These are phyloP conservation scores for Falco novaeseelandiae DNA, from an alignment of 2,797 vertebrate species.

Conservation along the genomic window DNA sequence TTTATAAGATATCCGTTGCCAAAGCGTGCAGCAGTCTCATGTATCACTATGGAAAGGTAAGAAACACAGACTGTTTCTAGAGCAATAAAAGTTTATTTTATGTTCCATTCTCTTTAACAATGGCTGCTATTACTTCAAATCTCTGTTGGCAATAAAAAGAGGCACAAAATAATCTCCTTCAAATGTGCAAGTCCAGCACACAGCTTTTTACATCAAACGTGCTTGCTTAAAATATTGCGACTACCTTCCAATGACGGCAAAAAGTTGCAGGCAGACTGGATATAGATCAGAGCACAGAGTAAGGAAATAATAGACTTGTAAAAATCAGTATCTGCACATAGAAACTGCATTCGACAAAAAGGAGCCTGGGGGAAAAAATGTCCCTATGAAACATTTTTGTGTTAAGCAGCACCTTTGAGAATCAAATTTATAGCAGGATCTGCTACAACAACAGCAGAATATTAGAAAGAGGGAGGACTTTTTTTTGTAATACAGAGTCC, in stretches of 20 bases:
- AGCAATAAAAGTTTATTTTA: constrained; percentile 43
- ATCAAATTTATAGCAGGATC: neutral
- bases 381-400: neutral
- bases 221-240: neutral
- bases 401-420: neutral
- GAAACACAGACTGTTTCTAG: neutral
- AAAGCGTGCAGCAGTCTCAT: neutral
- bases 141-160: constrained; percentile 26
- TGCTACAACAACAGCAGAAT: neutral
- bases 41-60: constrained; percentile 6
- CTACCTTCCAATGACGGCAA: neutral
- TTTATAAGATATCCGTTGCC: neutral
- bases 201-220: neutral
- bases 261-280: neutral
- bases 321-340: constrained; percentile 12
- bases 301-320: constrained; percentile 22
- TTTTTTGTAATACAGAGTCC: neutral
- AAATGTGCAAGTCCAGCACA: neutral
- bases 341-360: neutral
- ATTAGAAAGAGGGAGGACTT: neutral
- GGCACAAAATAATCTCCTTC: constrained; percentile 13
- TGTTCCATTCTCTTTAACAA: constrained; percentile 13
- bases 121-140: constrained; percentile 3
- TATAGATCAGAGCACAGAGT: neutral
- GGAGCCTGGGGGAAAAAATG: neutral